Percentiles rank a stretch among this genome's conserved stretches.
phyloP scores from a whole-genome alignment of 2,888 invertebrate genomes.

The Chloromyia formosa region DNA sequence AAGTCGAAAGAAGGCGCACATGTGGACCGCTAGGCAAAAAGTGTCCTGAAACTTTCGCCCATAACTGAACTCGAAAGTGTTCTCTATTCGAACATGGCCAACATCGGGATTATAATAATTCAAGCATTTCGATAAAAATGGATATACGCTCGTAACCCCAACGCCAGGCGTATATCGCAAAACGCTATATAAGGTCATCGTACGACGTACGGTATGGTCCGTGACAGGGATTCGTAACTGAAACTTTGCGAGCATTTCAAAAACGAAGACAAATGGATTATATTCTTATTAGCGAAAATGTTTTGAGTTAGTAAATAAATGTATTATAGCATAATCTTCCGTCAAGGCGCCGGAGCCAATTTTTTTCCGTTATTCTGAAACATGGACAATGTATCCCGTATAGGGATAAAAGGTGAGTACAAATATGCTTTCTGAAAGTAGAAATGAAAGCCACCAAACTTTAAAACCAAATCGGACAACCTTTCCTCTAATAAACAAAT shows the following conservation, averaged over 20 bases:
- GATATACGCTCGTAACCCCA: slow-evolving; percentile 16
- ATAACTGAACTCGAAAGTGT: slow-evolving; percentile 23
- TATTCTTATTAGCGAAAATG: too few relatives aligned
- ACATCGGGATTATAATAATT: slow-evolving; percentile 39
- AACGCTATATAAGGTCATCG: neutral
- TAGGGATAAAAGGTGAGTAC: too few relatives aligned
- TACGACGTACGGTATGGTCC: neutral
- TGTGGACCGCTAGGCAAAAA: slow-evolving; percentile 19
- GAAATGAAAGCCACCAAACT: too few relatives aligned
- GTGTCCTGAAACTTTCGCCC: slow-evolving; percentile 18
- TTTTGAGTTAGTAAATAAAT: too few relatives aligned
- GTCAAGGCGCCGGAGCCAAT: too few relatives aligned
- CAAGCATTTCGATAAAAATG: slow-evolving; percentile 38
- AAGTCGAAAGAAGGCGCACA: neutral
- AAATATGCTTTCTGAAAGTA: too few relatives aligned
- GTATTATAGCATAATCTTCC: too few relatives aligned
- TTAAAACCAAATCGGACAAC: too few relatives aligned
- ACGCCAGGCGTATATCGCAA: neutral
- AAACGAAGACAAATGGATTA: too few relatives aligned
- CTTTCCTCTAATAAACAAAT: too few relatives aligned
- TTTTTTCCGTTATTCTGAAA: too few relatives aligned
- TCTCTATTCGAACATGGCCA: slow-evolving; percentile 12
- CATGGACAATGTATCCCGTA: too few relatives aligned
- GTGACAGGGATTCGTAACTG: neutral
- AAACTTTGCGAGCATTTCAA: neutral